phyloP scores from a whole-genome alignment of 1,140 invertebrate species.

The Mylabris phalerata region DNA sequence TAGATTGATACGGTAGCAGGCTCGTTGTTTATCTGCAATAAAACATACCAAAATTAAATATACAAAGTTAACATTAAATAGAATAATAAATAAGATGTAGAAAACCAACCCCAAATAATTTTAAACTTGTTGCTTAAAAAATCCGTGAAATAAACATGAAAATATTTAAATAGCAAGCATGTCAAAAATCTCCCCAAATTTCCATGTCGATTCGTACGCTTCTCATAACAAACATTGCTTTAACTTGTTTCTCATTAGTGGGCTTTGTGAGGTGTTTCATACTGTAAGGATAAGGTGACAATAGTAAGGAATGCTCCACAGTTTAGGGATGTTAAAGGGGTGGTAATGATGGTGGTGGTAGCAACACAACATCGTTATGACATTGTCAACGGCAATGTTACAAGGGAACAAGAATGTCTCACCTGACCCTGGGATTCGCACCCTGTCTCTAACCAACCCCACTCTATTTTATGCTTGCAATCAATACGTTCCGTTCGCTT shows the following conservation, averaged over 20 bases:
- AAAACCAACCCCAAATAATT: too few species aligned
- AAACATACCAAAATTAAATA: too few species aligned
- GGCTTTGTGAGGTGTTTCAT: conserved; percentile 13
- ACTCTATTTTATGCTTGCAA: conserved; percentile 3
- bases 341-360: background rate
- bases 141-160: too few species aligned
- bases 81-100: too few species aligned
- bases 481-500: conserved; percentile 21
- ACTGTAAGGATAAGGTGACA: conserved; percentile 13
- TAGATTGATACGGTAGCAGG: background rate
- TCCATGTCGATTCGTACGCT: too few species aligned
- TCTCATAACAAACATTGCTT: too few species aligned
- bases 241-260: conserved; percentile 3
- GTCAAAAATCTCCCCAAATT: too few species aligned
- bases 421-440: conserved; percentile 18
- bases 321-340: background rate
- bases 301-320: conserved; percentile 4
- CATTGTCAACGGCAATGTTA: conserved; percentile 12
- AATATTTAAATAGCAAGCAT: background rate
- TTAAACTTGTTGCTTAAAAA: too few species aligned
- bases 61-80: too few species aligned
- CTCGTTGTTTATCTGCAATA: too few species aligned
- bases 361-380: background rate
- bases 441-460: background rate
- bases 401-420: conserved; percentile 21